These are phyloP conservation scores for Esox masquinongy DNA, from an alignment of 2,797 vertebrate genomes.

Conservation along the genomic window DNA sequence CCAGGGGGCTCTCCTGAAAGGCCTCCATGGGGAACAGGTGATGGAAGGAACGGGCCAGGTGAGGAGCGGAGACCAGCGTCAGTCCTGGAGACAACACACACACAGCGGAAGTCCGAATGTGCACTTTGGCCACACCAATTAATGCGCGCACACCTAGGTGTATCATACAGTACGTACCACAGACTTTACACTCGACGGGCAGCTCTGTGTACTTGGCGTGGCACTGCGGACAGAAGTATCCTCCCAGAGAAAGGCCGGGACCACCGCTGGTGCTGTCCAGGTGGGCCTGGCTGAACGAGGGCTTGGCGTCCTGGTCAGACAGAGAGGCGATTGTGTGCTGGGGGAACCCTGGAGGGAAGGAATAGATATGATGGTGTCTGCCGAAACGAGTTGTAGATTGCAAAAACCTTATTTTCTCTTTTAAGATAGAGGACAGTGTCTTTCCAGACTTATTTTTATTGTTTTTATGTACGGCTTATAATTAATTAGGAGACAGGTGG, in stretches of 20 bases:
- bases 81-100: conserved; percentile 71
- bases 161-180: conserved; percentile 78
- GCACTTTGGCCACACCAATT: not conserved
- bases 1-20: conserved; percentile 81
- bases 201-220: conserved; percentile 93
- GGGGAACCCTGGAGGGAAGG: conserved; percentile 84
- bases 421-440: too few species aligned
- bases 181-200: conserved; percentile 97
- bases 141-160: not conserved
- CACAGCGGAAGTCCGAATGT: not conserved
- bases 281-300: conserved; percentile 96
- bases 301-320: conserved; percentile 88
- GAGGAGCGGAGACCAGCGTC: conserved; percentile 94
- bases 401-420: too few species aligned
- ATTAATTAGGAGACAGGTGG: too few species aligned
- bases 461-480: too few species aligned
- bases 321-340: conserved; percentile 85
- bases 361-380: not conserved
- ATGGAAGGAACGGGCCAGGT: conserved; percentile 95
- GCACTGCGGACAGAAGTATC: conserved; percentile 96
- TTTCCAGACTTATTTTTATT: too few species aligned
- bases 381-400: too few species aligned
- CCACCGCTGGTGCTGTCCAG: conserved; percentile 79
- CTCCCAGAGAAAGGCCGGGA: conserved; percentile 84
- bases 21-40: conserved; percentile 93